Evolutionary conservation across 2,888 invertebrate species (phyloP).

Genomic region (Serripes groenlandicus): DNA sequence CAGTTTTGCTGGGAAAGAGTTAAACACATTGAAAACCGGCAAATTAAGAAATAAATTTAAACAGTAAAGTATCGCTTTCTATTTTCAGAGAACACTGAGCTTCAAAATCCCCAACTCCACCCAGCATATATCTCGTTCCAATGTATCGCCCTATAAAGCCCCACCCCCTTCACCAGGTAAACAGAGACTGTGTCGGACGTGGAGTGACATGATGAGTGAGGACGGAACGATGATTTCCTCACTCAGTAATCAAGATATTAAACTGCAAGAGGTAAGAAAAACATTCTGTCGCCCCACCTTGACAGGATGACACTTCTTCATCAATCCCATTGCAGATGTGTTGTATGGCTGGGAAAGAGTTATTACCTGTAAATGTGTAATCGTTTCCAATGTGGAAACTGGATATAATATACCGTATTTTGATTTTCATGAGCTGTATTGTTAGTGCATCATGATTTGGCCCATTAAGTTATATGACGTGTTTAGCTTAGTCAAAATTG

Average conservation of each 20-base stretch:
- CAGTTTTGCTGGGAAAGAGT: background rate
- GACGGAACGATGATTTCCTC: slow-evolving; percentile 67
- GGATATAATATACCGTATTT: too few species aligned
- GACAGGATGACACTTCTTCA: too few species aligned
- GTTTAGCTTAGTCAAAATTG: too few species aligned
- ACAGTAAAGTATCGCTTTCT: too few species aligned
- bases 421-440: too few species aligned
- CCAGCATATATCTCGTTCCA: slow-evolving; percentile 42
- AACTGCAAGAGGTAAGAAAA: slow-evolving; percentile 82
- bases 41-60: too few species aligned
- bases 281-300: background rate
- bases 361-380: too few species aligned
- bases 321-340: background rate
- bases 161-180: slow-evolving; percentile 81
- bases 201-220: slow-evolving; percentile 83
- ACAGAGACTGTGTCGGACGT: slow-evolving; percentile 79
- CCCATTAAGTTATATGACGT: too few species aligned
- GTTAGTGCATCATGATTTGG: too few species aligned
- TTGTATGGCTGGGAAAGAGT: background rate
- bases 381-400: too few species aligned
- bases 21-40: too few species aligned
- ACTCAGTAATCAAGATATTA: slow-evolving; percentile 79
- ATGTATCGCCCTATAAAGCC: slow-evolving; percentile 77
- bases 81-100: slow-evolving; percentile 75
- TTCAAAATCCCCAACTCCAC: slow-evolving; percentile 80